Base-by-base conservation (phyloP, 2,797 vertebrate species). In the Gymnoscopelus braueri region DNA sequence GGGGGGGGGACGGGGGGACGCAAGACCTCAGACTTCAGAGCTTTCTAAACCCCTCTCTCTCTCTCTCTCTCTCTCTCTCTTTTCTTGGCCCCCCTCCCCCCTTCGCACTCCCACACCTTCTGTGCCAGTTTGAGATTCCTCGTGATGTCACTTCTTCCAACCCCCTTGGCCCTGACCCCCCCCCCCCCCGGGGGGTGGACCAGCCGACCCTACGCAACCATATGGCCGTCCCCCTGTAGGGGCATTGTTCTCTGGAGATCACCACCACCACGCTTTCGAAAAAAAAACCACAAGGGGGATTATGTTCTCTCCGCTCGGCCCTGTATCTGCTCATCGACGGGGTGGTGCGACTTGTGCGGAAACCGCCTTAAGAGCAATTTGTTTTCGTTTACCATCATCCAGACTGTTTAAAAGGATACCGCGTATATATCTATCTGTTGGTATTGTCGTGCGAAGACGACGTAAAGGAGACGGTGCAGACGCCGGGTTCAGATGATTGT, bases 401-500 rank as follows among this genome's bases (percentile, higher is more conserved):
- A 12, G 35, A 60, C 15, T 12, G 32, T 60, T 48, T 19, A 10
- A 6, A 60, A 19, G 47, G 19, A 60, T 4, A 19, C 32, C 39
- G 39, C 8, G 39, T 44, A 8, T 44, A 9, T 39, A 44, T 14
- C 75, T 39, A 51, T 44, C 35, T 24, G 15, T 4, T 24, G 44
- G 44, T 24, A 10, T 65, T 64, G 67, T 58, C n/a, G 44, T 71
- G 58, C 66, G 81, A 72, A 84, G 77, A 83, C 78, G 80, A 82
- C 69, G 67, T 75, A 72, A 75, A 77, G 81, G 79, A 79, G 88
- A 80, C 86, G 75, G 69, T 72, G 56, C 58, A 23, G n/a, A 66
- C 69, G 19, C 67, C 3, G 15, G 71, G 71, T 44, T 44, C 39
- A 10, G 39, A 44, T 44, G 39, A 44, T 44, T 39, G 39, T 69